Percentiles rank a stretch among this genome's conserved stretches.
phyloP scores from a whole-genome alignment of 1,140 invertebrate genomes.

The Bemisia tabaci region DNA sequence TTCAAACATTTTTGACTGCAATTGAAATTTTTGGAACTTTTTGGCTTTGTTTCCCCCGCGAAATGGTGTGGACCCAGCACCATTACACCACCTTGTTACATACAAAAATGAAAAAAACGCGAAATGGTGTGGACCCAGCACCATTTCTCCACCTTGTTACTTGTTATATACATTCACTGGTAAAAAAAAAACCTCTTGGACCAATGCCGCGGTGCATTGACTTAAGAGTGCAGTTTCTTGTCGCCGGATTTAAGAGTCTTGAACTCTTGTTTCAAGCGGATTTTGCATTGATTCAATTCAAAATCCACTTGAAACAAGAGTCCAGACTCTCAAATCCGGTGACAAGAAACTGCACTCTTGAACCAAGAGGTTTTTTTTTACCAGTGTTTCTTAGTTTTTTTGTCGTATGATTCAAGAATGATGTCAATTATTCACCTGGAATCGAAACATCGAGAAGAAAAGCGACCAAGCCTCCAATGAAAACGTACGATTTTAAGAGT shows the following conservation, averaged over 20 bases:
- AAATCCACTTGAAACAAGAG: not conserved
- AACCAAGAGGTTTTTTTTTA: not conserved
- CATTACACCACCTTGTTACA: not conserved
- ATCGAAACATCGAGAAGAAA: not conserved
- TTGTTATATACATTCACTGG: not conserved
- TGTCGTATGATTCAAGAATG: not conserved
- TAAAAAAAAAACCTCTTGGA: not conserved
- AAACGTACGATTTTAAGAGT: not conserved
- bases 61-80: not conserved
- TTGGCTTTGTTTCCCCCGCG: not conserved
- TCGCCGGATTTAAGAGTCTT: no score
- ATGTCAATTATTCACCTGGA: not conserved
- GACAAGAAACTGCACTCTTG: not conserved
- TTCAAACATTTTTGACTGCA: not conserved
- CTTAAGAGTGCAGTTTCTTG: no score
- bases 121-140: not conserved
- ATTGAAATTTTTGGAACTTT: not conserved
- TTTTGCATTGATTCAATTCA: no score
- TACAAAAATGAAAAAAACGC: not conserved
- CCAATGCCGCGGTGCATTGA: no score
- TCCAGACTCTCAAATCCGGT: not conserved
- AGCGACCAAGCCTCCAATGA: not conserved
- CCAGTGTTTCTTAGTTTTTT: not conserved
- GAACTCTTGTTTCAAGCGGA: no score
- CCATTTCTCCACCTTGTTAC: not conserved